Evolutionary conservation across 2,797 vertebrate species (phyloP).

Genomic region (Gila robusta): DNA sequence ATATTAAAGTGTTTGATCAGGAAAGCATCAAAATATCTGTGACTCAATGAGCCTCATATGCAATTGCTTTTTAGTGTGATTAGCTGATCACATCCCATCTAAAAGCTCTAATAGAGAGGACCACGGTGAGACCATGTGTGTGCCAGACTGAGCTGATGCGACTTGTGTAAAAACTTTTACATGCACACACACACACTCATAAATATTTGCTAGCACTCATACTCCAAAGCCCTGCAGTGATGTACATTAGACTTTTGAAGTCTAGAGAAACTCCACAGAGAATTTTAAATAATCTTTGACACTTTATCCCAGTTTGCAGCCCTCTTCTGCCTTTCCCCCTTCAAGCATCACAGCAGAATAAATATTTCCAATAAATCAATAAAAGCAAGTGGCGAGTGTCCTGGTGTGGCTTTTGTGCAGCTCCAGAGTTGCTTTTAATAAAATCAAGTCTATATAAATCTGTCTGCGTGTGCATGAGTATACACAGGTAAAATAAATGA

Average conservation of each 20-base stretch:
- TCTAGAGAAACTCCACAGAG: slow-evolving; percentile 45
- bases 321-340: not conserved
- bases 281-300: slow-evolving; percentile 37
- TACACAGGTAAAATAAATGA: not conserved
- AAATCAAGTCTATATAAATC: not conserved
- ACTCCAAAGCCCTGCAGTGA: slow-evolving; percentile 11
- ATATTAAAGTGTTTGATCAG: not conserved
- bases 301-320: not conserved
- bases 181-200: not conserved
- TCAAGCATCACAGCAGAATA: slow-evolving; percentile 2
- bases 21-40: not conserved
- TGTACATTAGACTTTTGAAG: slow-evolving; percentile 29
- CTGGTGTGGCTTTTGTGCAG: not conserved
- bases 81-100: slow-evolving; percentile 15
- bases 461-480: not conserved
- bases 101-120: not conserved
- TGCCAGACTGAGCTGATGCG: not conserved
- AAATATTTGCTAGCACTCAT: slow-evolving; percentile 18
- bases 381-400: not conserved
- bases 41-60: not conserved
- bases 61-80: not conserved
- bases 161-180: not conserved
- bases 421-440: slow-evolving; percentile 10
- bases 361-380: slow-evolving; percentile 33
- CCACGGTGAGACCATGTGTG: slow-evolving; percentile 9